Conservation (phyloP, 2,888 invertebrate genomes). For the Digitonthophagus gazella region DNA sequence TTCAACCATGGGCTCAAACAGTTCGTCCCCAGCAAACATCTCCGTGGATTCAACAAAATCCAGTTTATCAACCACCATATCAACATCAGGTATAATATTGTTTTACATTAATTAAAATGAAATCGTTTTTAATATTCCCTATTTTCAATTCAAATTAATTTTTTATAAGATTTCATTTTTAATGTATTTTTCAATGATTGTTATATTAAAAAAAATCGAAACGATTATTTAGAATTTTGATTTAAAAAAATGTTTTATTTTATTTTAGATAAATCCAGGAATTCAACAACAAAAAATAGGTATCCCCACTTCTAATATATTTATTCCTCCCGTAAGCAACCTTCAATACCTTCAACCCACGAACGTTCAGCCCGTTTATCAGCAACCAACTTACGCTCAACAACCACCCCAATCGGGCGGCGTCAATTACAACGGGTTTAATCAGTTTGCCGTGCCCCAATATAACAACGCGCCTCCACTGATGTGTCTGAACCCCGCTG, state of each 20-base stretch:
- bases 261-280: not conserved
- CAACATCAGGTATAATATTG: slow-evolving; percentile 21
- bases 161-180: too few species aligned
- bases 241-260: slow-evolving; percentile 5
- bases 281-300: not conserved
- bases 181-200: too few species aligned
- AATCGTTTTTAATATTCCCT: too few species aligned
- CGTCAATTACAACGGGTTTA: not conserved
- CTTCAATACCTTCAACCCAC: not conserved
- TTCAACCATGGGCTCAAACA: slow-evolving; percentile 30
- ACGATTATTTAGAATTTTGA: too few species aligned
- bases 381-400: not conserved
- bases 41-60: slow-evolving; percentile 19
- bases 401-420: too few species aligned
- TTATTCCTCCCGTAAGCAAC: not conserved
- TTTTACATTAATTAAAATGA: too few species aligned
- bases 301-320: not conserved
- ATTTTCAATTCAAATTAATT: too few species aligned
- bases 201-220: too few species aligned
- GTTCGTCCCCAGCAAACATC: too few species aligned
- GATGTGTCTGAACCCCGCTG: too few species aligned
- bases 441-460: not conserved
- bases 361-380: not conserved
- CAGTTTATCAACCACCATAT: not conserved
- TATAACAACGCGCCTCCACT: not conserved